Base-by-base conservation (phyloP, 2,113 vertebrate genomes). In the Scalopus aquaticus region DNA sequence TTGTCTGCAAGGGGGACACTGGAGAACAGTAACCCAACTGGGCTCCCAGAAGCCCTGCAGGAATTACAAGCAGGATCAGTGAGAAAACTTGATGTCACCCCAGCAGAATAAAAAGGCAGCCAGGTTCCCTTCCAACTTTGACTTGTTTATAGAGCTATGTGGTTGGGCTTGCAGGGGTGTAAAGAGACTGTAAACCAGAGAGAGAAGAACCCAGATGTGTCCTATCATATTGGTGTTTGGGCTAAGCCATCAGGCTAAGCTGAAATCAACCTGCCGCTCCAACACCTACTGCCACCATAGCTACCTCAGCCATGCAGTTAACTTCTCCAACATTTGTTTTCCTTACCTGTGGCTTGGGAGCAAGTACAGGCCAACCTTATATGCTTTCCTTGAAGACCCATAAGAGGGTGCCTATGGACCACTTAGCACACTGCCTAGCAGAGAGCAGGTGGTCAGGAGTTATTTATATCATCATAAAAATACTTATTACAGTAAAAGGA, bases 401-500 rank as follows among this genome's bases (percentile, higher is more conserved):
- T n/a, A 28, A 69, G 9, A 74, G 62, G 65, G 30, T 82, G 32
- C 54, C 74, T 88, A 77, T 42, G 54, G 79, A 72, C 2, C 11
- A n/a, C 20, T 56, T 39, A 80, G 60, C 32, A 77, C 54, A 62
- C 78, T 69, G 39, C 39, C 30, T 26, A 30, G 22, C 15, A 35
- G 5, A 79, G 5, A 79, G 28, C 58, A 86, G 74, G 32, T 49
- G 17, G 28, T 64, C 37, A 64, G 79, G 69, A 67, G 30, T 90
- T 79, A 42, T 54, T 70, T 74, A 24, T 87, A 42, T 62, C 26
- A 42, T 54, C 15, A 89, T 17, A 74, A 79, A 73, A 70, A 80
- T n/a, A n/a, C n/a, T n/a, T n/a, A n/a, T n/a, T 76, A 90, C 20
- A 72, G 64, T n/a, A 85, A 95, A 35, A 90, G 65, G 12, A 92